phyloP scores from a whole-genome alignment of 2,797 vertebrate species.

The Meda fulgida region DNA sequence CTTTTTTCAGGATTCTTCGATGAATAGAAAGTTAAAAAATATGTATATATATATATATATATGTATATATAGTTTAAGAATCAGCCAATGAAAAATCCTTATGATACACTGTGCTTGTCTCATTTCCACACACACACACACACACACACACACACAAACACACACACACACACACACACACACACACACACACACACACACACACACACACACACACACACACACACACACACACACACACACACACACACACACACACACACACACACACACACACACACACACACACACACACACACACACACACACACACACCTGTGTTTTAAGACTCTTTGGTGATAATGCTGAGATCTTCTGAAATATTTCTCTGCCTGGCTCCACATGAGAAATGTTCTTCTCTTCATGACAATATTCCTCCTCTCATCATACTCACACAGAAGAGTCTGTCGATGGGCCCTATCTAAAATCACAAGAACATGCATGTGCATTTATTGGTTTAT shows the following conservation, averaged over 20 bases:
- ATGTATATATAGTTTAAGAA: too few relatives aligned
- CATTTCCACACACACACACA: background rate
- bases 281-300: background rate
- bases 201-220: background rate
- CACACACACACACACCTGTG: constrained; percentile 41
- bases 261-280: background rate
- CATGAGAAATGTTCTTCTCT: constrained; percentile 29
- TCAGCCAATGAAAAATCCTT: too few relatives aligned
- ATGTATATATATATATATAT: too few relatives aligned
- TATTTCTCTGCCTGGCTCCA: constrained; percentile 43
- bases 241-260: background rate
- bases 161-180: background rate
- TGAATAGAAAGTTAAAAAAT: too few relatives aligned
- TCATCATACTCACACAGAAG: constrained; percentile 34
- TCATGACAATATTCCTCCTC: constrained; percentile 12
- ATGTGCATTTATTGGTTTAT: background rate
- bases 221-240: background rate
- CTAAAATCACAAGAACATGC: background rate
- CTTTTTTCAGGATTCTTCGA: too few relatives aligned
- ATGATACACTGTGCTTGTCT: background rate
- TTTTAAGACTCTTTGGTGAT: constrained; percentile 17
- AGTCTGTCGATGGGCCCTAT: background rate
- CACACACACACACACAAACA: too few relatives aligned
- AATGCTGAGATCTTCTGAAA: constrained; percentile 14
- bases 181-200: background rate